Evolutionary conservation across 2,113 vertebrate genomes (phyloP), one percentile per base, ranked within the genome.

Genomic region (Pygoscelis adeliae): DNA sequence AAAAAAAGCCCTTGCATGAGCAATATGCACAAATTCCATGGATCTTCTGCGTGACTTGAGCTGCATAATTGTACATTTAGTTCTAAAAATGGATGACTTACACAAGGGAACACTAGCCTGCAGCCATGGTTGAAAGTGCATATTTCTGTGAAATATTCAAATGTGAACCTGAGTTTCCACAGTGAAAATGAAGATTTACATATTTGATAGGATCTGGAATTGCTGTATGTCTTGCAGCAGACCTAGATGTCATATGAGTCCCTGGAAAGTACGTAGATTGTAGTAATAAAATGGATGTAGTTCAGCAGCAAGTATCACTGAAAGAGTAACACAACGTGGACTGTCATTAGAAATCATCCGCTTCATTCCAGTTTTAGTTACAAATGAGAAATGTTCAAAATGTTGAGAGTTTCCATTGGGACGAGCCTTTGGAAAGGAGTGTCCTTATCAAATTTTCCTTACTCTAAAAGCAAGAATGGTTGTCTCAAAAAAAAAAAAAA

Each of bases 11-110:
- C n/a, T 94, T 23, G 0, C 83, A 91, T 94, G 88, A 96, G 74
- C 80, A 96, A 80, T 72, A 87, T 88, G 79, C 67, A 93, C 81
- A 88, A 90, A 93, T 96, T 86, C 89, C 89, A 76, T 78, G 86
- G 74, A 84, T 96, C 90, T 97, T 97, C 90, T 96, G 93, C 91
- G 0, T 97, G 97, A 95, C 96, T 97, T 95, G 70, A 93, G 65
- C 90, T 88, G 86, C 65, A 56, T 95, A 93, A 95, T 77, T 91
- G 93, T 90, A 93, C 89, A 94, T 94, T 91, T 94, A 86, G 90
- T 96, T 97, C 97, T 97, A 97, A 97, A 98, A 97, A 92, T 97
- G 88, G 81, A 84, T 95, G 88, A 16, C 79, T 96, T 97, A 90
- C 86, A 92, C 93, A 94, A 93, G 83, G 86, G 94, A 96, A 56